Evolutionary conservation across 1,140 invertebrate species (phyloP), one percentile per base, ranked within the genome.

Genomic region (Aethina tumida): DNA sequence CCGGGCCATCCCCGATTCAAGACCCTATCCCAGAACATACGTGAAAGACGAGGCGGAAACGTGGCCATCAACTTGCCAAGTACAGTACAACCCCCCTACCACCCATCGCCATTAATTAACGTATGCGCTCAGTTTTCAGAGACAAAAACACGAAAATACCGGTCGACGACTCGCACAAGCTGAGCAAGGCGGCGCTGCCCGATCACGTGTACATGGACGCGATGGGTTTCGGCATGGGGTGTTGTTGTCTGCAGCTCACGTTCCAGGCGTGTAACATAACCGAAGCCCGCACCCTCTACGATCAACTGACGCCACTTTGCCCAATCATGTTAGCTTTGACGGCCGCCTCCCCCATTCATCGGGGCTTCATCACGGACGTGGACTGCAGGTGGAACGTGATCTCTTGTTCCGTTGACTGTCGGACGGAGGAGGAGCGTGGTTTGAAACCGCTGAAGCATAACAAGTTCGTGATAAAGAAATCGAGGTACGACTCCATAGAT

Each of bases 221-320:
- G 1, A 99, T 99, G 94, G 95, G 92, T 19, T 99, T 99, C 65
- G 97, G 97, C 24, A 99, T 99, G 97, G 96, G 96, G 19, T 95
- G 89, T 59, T 97, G 88, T 56, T 99, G 96, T 62, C 70, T 99
- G 6, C 97, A 99, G 64, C 68, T 95, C 14, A 94, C 90, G 18
- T 96, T 94, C 64, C 87, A 96, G 69, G 94, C 97, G 0, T 97
- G 92, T 62, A 97, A 97, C 59, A 94, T 99, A 24, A 73, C 74
- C 26, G 97, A 99, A 72, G 97, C 95, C 4, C 71, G 91, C 43
- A 85, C 82, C 14, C 70, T 99, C 0, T 99, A 99, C 59, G 97
- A 99, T 65, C 96, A 99, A 60, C 71, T 99, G 5, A 84, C 94
- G 4, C 92, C 95, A 0, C 67, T 99, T 0, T 98, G 94, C 60